These are phyloP conservation scores for Meandrusa payeni DNA, from an alignment of 2,888 invertebrate genomes.

Conservation along the genomic window DNA sequence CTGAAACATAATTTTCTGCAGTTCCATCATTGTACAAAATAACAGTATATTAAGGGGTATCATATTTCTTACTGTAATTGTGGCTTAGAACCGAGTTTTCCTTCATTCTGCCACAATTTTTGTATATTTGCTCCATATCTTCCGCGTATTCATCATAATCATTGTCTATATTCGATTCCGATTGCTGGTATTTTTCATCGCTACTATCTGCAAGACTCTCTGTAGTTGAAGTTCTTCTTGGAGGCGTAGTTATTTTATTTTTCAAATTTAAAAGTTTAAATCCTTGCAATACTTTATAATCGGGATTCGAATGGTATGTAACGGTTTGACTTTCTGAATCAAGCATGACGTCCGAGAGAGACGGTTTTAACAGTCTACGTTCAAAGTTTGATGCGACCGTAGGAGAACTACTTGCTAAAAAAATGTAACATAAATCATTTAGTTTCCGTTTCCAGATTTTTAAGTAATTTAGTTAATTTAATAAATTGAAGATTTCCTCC, in stretches of 20 bases:
- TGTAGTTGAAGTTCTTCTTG: constrained; percentile 40
- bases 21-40: too few relatives aligned
- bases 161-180: constrained; percentile 33
- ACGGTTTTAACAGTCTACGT: constrained; percentile 44
- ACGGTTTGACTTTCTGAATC: constrained; percentile 53
- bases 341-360: constrained; percentile 35
- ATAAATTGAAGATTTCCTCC: too few relatives aligned
- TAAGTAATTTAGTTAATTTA: too few relatives aligned
- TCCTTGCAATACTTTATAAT: constrained; percentile 64
- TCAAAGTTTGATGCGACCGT: constrained; percentile 23
- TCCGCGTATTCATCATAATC: constrained; percentile 39
- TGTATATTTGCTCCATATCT: constrained; percentile 43
- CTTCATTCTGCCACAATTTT: constrained; percentile 50
- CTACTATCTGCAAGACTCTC: constrained; percentile 38
- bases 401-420: constrained; percentile 24
- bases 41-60: too few relatives aligned
- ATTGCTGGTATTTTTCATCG: constrained; percentile 37
- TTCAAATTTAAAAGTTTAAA: constrained; percentile 63
- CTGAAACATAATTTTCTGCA: too few relatives aligned
- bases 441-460: too few relatives aligned
- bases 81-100: background rate
- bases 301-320: constrained; percentile 59
- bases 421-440: background rate
- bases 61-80: constrained; percentile 20
- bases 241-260: constrained; percentile 5